Evolutionary conservation across 2,113 vertebrate species (phyloP), one percentile per base, ranked within the genome.

Genomic region (Machaerirhynchus nigripectus): DNA sequence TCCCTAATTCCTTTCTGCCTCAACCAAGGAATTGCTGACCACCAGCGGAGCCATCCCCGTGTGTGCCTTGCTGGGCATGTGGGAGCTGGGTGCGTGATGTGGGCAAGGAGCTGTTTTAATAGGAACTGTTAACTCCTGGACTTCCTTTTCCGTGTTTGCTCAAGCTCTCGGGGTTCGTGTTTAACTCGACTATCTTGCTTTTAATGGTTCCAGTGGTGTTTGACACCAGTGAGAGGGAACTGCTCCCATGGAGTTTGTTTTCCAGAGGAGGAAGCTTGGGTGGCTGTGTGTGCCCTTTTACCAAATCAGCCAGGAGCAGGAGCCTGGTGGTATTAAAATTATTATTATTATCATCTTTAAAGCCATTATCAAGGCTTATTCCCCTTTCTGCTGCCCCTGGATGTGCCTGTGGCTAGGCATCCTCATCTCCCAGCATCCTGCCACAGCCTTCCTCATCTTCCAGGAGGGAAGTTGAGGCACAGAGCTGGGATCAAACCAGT

Each of bases 11-110:
- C 35, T 10, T 40, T 60, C n/a, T 80, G 68, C 63, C 53, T 11
- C 19, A 14, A 2, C 28, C 7, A 2, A 31, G 63, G 37, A 16
- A 4, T 30, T 49, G 21, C 77, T 47, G 53, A 6, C 10, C 50
- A 21, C 60, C 50, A 9, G 56, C 2, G 3, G 40, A 37, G 44
- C 1, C 2, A 21, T 31, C 56, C 68, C 74, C 0, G 0, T 13
- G 40, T 35, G 75, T 4, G 0, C 65, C 56, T 40, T 23, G 44
- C 40, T 27, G 60, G 60, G 60, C 52, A 37, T 11, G 0, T 5
- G 14, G 49, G 11, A 33, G n/a, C 46, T 1, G 3, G 20, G 9
- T n/a, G 42, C 0, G 0, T 30, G 64, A 18, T 46, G n/a, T 18
- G 63, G 68, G 6, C 39, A 12, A 39, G 60, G 42, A 77, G 4